Evolutionary conservation across 1,140 invertebrate species (phyloP).

Genomic region (Panagrolaimus sp.): DNA sequence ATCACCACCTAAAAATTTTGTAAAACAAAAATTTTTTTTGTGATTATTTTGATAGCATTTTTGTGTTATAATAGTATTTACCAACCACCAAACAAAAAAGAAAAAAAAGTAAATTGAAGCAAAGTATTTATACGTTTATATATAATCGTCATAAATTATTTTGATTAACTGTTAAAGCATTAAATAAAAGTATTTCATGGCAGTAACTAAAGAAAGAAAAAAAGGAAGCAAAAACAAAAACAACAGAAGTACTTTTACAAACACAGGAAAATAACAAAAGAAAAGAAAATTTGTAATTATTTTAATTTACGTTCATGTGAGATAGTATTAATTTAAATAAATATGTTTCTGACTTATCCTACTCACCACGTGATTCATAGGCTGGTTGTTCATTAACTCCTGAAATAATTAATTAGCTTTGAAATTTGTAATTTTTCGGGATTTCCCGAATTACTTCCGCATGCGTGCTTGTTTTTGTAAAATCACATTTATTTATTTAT

Average conservation of each 20-base stretch:
- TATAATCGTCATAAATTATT: background rate
- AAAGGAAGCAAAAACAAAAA: background rate
- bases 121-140: background rate
- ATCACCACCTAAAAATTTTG: slow-evolving; percentile 20
- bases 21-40: slow-evolving; percentile 2
- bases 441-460: too few relatives aligned
- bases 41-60: background rate
- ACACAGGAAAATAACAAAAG: background rate
- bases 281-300: background rate
- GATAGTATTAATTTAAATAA: too few relatives aligned
- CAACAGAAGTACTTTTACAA: background rate
- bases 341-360: background rate
- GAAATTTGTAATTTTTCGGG: too few relatives aligned
- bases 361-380: background rate
- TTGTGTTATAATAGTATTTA: background rate
- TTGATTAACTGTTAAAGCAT: background rate
- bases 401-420: background rate
- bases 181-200: background rate
- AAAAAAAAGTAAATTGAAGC: background rate
- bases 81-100: background rate
- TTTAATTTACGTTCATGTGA: too few relatives aligned
- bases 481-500: background rate
- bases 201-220: background rate
- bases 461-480: too few relatives aligned
- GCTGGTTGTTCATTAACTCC: slow-evolving; percentile 7